These are phyloP conservation scores for Athripsodes cinereus DNA, from an alignment of 2,888 invertebrate genomes.

Conservation along the genomic window DNA sequence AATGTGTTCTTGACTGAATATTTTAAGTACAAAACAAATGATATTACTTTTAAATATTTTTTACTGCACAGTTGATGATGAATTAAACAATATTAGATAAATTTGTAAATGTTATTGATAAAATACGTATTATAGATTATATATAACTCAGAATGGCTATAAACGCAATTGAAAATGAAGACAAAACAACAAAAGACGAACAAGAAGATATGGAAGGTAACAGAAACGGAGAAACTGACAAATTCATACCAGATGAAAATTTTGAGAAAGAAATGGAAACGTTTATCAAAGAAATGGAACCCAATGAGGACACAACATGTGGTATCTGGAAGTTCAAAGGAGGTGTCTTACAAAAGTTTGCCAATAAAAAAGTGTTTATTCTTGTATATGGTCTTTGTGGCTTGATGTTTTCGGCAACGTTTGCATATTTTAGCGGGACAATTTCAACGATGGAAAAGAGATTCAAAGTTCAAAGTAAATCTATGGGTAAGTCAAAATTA, in stretches of 20 bases:
- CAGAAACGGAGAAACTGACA: neutral
- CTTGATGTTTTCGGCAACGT: conserved; percentile 62
- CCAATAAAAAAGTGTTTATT: conserved; percentile 53
- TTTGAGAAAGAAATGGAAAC: conserved; percentile 35
- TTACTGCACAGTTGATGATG: too few relatives aligned
- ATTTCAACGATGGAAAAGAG: conserved; percentile 68
- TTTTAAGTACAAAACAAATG: too few relatives aligned
- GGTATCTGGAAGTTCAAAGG: conserved; percentile 58
- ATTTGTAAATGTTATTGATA: too few relatives aligned
- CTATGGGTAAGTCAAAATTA: conserved; percentile 45
- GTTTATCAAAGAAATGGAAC: conserved; percentile 42
- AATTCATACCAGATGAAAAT: neutral
- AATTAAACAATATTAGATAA: too few relatives aligned
- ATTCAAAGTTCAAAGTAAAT: conserved; percentile 65
- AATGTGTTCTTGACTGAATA: too few relatives aligned
- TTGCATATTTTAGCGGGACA: conserved; percentile 66
- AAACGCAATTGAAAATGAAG: too few relatives aligned
- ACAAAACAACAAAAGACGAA: too few relatives aligned
- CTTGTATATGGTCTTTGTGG: conserved; percentile 61
- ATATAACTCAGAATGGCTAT: too few relatives aligned
- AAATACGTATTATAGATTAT: too few relatives aligned
- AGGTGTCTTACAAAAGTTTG: conserved; percentile 52
- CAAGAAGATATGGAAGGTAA: neutral
- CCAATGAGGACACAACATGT: conserved; percentile 58
- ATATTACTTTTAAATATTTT: too few relatives aligned